A percentile compares a stretch with the other conserved stretches of the same genome.
Evolutionary conservation across 2,113 vertebrate genomes (phyloP).

Genomic region (Thymallus thymallus): DNA sequence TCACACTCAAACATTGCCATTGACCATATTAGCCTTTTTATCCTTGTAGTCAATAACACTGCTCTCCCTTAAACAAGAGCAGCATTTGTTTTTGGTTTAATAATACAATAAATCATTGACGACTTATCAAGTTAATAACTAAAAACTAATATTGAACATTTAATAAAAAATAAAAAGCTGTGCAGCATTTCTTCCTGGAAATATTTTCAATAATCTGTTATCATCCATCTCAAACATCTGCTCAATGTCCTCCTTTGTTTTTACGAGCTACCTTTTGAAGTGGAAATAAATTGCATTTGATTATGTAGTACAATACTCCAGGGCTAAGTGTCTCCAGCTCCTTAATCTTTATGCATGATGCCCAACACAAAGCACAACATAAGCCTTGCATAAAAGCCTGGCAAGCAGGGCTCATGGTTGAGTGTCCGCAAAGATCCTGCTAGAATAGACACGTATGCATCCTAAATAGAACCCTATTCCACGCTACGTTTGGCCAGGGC

Average conservation of each 20-base stretch:
- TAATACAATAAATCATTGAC: neutral
- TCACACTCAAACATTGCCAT: neutral
- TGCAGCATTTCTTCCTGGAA: neutral
- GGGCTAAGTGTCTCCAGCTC: neutral
- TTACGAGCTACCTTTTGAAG: conserved; percentile 7
- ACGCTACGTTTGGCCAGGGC: no score
- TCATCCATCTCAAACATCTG: neutral
- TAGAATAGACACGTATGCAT: neutral
- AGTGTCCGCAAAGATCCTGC: neutral
- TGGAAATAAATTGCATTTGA: conserved; percentile 5
- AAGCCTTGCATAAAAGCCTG: neutral
- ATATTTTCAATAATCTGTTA: neutral
- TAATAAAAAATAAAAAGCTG: neutral
- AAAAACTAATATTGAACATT: no score
- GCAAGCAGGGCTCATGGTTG: neutral
- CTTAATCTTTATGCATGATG: conserved; percentile 1
- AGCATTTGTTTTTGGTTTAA: neutral
- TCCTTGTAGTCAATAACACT: neutral
- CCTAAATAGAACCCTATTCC: no score
- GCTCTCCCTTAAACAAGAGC: neutral
- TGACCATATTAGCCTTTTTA: neutral
- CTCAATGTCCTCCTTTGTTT: neutral
- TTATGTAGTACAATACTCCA: neutral
- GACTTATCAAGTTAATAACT: neutral
- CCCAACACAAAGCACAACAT: neutral